Evolutionary conservation across 2,888 invertebrate genomes (phyloP), one percentile per base, ranked within the genome.

Genomic region (Tetanocera ferruginea): DNA sequence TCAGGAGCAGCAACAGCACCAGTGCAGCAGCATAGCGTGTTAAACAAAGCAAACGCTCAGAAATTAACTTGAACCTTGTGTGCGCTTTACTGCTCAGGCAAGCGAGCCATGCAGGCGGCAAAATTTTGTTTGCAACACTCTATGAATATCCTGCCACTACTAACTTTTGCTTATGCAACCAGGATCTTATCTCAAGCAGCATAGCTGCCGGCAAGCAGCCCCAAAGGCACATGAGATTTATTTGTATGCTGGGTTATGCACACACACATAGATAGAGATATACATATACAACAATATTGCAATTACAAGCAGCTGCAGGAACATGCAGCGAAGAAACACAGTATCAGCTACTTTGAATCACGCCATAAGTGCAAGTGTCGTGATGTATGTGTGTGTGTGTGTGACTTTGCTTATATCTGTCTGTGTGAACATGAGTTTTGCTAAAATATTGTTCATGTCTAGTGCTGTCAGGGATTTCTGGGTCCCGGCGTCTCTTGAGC

Each of bases 281-380:
- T 37, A 4, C 43, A 49, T 69, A 43, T 69, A 23, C 23, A 43
- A 69, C 25, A 69, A 51, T 69, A 69, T 69, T 69, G 51, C 69
- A 69, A 69, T 69, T 69, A 69, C 25, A 19, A 51, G 43, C 49
- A 43, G 23, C 69, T 49, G 34, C 3, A 17, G 60, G 8, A 60
- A 25, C 11, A 60, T 60, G 17, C 60, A 28, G 60, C 25, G 28
- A 14, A 60, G 60, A 28, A 25, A 19, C 25, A 60, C 11, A 14
- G 9, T 60, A 28, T 11, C 25, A 28, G 23, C 25, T 60, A 23
- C 60, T 60, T 60, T 28, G 60, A 28, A 43, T 43, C 43, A 43
- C 14, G 43, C 43, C 37, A 8, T 14, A 43, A 11, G 11, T 6
- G 43, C 43, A 6, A 43, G 43, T 14, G 11, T 37, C n/a, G n/a